phyloP scores from a whole-genome alignment of 1,140 invertebrate genomes.

The Harpegnathos saltator region DNA sequence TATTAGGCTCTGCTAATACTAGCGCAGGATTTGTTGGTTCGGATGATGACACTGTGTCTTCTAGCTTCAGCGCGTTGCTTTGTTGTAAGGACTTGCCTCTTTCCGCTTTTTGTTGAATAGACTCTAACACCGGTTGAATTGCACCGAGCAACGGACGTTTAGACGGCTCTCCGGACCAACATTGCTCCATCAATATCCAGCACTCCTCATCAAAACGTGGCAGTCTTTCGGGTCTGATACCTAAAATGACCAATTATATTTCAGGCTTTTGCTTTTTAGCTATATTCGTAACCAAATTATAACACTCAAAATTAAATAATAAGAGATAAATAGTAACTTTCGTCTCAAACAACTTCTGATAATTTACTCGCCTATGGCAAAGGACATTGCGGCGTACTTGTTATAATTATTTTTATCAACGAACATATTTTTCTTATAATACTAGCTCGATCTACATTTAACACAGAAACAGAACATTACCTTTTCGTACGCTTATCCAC shows the following conservation, averaged over 20 bases:
- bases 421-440: no score
- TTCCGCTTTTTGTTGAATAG: constrained; percentile 82
- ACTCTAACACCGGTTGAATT: constrained; percentile 90
- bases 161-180: constrained; percentile 92
- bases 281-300: no score
- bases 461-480: constrained; percentile 83
- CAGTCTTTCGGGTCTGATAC: constrained; percentile 91
- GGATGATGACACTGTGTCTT: constrained; percentile 62
- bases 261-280: no score
- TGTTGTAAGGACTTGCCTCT: constrained; percentile 76
- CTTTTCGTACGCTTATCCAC: constrained; percentile 94
- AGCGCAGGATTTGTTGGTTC: constrained; percentile 74
- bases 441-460: no score
- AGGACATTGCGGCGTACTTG: no score
- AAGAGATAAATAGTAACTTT: no score
- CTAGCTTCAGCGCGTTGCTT: constrained; percentile 57
- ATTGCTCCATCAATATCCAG: constrained; percentile 94
- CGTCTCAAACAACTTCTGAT: no score
- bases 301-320: no score
- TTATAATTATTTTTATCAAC: no score
- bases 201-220: constrained; percentile 92
- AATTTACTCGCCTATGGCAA: no score
- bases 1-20: constrained; percentile 80
- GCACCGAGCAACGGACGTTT: constrained; percentile 92
- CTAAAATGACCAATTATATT: constrained; percentile 82